A percentile compares a stretch with the other conserved stretches of the same genome.
Evolutionary conservation across 2,113 vertebrate genomes (phyloP).

Genomic region (Alectura lathami): DNA sequence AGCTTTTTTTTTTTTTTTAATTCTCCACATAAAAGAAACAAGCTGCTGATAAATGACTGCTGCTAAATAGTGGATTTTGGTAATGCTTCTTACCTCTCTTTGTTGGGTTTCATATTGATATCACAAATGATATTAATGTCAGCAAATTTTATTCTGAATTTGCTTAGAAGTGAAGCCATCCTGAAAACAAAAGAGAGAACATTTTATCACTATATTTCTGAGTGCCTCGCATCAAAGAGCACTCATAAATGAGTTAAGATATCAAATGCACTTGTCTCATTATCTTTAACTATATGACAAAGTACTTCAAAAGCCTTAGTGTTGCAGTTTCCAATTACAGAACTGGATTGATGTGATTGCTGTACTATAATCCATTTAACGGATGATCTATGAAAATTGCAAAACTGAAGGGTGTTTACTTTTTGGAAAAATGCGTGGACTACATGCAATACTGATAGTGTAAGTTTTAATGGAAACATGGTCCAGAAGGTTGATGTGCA

Average conservation of each 20-base stretch:
- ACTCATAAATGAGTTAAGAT: slow-evolving; percentile 45
- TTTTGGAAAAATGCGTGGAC: neutral
- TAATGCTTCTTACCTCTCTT: slow-evolving; percentile 84
- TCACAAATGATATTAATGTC: slow-evolving; percentile 91
- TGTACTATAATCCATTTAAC: neutral
- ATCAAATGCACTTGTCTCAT: slow-evolving; percentile 43
- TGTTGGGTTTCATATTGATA: slow-evolving; percentile 85
- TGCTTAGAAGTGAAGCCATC: slow-evolving; percentile 90
- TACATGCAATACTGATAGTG: neutral
- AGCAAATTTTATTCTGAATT: slow-evolving; percentile 94
- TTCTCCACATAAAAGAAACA: neutral
- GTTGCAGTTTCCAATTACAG: slow-evolving; percentile 46
- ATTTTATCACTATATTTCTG: slow-evolving; percentile 24
- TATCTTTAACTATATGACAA: slow-evolving; percentile 43
- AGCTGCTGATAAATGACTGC: neutral
- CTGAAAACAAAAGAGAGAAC: slow-evolving; percentile 77
- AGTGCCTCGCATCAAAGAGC: slow-evolving; percentile 50
- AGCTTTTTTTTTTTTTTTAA: neutral
- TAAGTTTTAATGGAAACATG: neutral
- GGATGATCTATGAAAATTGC: neutral
- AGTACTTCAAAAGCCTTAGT: slow-evolving; percentile 36
- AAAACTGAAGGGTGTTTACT: neutral
- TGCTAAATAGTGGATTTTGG: neutral
- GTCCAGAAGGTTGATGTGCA: neutral
- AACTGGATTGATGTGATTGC: slow-evolving; percentile 1